These are phyloP conservation scores for Campoplex nolae DNA, from an alignment of 2,888 invertebrate genomes.

Conservation along the genomic window DNA sequence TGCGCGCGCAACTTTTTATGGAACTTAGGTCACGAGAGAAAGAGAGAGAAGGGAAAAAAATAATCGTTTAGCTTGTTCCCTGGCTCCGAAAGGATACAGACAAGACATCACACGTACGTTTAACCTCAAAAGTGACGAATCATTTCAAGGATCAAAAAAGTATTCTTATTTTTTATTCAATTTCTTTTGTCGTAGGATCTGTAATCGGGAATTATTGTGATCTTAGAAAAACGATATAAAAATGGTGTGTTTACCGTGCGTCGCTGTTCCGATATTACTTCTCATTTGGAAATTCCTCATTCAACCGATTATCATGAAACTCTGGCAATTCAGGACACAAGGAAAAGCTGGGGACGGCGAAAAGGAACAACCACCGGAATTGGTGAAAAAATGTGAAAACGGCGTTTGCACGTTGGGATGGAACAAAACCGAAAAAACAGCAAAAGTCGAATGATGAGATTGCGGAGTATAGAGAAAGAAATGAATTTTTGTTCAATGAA, in stretches of 20 bases:
- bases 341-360: constrained; percentile 79
- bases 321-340: constrained; percentile 93
- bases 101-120: constrained; percentile 15
- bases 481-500: not conserved
- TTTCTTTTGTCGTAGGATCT: not conserved
- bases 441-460: constrained; percentile 72
- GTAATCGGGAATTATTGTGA: not conserved
- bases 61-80: not conserved
- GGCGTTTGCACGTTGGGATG: constrained; percentile 81
- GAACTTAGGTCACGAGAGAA: not conserved
- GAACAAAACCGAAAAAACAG: constrained; percentile 72
- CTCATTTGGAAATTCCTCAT: constrained; percentile 94
- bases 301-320: constrained; percentile 92
- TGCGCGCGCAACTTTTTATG: constrained; percentile 7
- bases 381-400: constrained; percentile 81
- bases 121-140: constrained; percentile 46
- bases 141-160: not conserved
- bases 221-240: not conserved
- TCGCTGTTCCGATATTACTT: constrained; percentile 92
- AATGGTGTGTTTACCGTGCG: constrained; percentile 95
- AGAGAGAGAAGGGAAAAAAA: not conserved
- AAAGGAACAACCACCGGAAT: constrained; percentile 73
- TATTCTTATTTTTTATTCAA: not conserved
- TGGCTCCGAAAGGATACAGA: not conserved
- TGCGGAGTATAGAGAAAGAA: not conserved